These are phyloP conservation scores for Glaucopsyche alexis DNA, from an alignment of 2,888 invertebrate genomes.

Conservation along the genomic window DNA sequence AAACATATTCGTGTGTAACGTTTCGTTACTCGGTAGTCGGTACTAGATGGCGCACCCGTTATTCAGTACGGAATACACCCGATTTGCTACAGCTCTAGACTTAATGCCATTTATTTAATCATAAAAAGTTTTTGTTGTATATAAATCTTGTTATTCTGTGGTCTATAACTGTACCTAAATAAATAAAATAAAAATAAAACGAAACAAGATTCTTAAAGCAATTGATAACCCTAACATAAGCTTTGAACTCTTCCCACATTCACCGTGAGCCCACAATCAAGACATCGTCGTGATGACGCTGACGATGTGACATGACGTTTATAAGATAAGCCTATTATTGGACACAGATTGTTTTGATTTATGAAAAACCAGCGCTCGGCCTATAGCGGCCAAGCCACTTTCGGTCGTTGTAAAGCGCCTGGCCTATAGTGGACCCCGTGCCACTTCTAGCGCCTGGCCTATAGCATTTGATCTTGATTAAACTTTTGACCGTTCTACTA, in stretches of 20 bases:
- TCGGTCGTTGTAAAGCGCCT: too few species aligned
- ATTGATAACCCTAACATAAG: not conserved
- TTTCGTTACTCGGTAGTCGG: too few species aligned
- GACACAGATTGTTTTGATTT: slow-evolving; percentile 7
- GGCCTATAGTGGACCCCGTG: not conserved
- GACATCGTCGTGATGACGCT: slow-evolving; percentile 19
- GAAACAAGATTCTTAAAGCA: not conserved
- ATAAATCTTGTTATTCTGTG: too few species aligned
- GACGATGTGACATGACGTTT: slow-evolving; percentile 29
- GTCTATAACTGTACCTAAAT: too few species aligned
- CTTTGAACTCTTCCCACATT: slow-evolving; percentile 14
- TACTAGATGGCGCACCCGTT: too few species aligned
- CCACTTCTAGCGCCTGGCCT: not conserved
- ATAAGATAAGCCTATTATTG: slow-evolving; percentile 27
- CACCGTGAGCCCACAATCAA: slow-evolving; percentile 16
- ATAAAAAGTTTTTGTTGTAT: too few species aligned
- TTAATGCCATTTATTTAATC: too few species aligned
- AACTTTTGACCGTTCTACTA: not conserved
- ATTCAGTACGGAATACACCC: too few species aligned
- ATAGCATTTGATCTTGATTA: not conserved
- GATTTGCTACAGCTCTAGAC: too few species aligned
- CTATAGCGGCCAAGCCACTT: too few species aligned
- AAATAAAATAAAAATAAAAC: too few species aligned
- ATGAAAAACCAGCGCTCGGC: not conserved
- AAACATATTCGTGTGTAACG: too few species aligned